Base-by-base conservation (phyloP, 2,113 vertebrate species). In the Xiphophorus couchianus region DNA sequence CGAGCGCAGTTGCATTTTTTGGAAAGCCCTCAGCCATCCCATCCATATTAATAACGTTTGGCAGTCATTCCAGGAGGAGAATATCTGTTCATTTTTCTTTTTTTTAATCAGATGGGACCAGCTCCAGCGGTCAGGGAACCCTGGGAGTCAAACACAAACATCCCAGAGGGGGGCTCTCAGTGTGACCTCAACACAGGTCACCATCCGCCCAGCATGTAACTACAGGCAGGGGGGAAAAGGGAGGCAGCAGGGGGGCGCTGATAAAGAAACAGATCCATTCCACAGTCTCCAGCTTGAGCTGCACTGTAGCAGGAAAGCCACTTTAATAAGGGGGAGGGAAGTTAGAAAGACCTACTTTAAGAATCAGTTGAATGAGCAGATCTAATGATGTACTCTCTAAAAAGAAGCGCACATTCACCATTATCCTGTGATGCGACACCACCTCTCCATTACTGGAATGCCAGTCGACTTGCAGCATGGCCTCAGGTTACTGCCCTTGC, bases 121-220 rank as follows among this genome's bases (percentile, higher is more conserved):
- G 88, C 86, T 91, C 87, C 90, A 89, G 78, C 69, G 79, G 85
- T 90, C 90, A 91, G 89, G 86, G 78, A 91, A 83, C 89, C 71
- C 86, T 44, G 27, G 35, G 72, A 90, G 80, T 48, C 78, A 58
- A 86, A 85, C 70, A 89, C 82, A 93, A 91, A 85, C 82, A 81
- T 83, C 80, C 64, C 87, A 7, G 42, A 39, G 42, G 84, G 82
- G 81, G 71, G 70, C 51, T 76, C 71, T 78, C 64, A 66, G 85
- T 27, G 76, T 73, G 85, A 88, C 81, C 88, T 79, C 82, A 63
- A 77, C 77, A 69, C 66, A 42, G 73, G 66, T 76, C 28, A 6
- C 39, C 69, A 77, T 77, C 77, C 73, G 66, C 60, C 66, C 88
- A 77, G 83, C 76, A 80, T 84, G 72, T 58, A 74, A 61, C 30